Base-by-base conservation (phyloP, 2,888 invertebrate genomes). In the Megaustenia siamemsis region DNA sequence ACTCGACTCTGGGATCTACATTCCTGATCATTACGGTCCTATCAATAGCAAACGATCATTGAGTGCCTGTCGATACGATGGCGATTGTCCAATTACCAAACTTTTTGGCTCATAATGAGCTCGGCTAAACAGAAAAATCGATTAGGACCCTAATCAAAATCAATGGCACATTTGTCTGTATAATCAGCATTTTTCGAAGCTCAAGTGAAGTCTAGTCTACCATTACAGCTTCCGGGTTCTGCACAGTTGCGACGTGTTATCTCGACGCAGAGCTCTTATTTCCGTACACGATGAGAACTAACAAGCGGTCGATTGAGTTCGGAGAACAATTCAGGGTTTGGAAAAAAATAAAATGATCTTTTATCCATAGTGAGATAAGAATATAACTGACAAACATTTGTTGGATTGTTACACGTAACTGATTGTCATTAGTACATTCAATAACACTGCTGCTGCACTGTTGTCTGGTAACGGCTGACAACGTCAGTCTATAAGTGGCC, bases 141-240 rank as follows among this genome's bases (percentile, higher is more conserved):
- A 78, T 78, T 78, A 63, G 43, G 15, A 28, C 32, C 78, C 18
- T 45, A 66, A 78, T 78, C 78, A n/a, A 43, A 78, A 66, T 78
- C 78, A 78, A 78, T 78, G 38, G 43, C 78, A 78, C 78, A 28
- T 63, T 63, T 63, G 28, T 28, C 45, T 43, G 63, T 45, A 78
- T 66, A 45, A 60, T 78, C 78, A 43, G 63, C 63, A 63, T 66
- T 66, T 63, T 43, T n/a, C 15, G 43, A 45, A 35, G 24, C 21
- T 32, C 40, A 66, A 78, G 66, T 78, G 78, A 78, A 78, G 63
- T 78, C 78, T 78, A 40, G 45, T 4, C 43, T 45, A 15, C 43
- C 28, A 78, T 53, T 60, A 0, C 10, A 45, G 15, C 35, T 63
- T 53, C 78, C 35, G 63, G 3, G 78, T 28, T n/a, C 63, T 56